Conservation (phyloP, 2,113 vertebrate genomes). For the Catharus bicknelli region DNA sequence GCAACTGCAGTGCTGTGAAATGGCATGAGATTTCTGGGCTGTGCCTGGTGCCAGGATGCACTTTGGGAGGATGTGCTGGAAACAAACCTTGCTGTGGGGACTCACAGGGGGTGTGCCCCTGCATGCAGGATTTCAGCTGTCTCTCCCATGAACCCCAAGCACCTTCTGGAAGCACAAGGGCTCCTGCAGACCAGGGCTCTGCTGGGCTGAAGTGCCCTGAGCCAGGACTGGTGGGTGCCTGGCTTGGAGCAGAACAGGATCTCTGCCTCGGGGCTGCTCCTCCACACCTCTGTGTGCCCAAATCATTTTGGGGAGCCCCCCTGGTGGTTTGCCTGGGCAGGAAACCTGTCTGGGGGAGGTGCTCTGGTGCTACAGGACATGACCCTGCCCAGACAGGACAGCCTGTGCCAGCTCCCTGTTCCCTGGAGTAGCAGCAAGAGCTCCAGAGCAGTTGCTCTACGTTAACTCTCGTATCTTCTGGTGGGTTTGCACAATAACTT, state of each 20-base stretch:
- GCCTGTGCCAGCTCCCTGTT: background rate
- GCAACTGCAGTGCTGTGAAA: background rate
- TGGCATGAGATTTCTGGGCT: accelerated
- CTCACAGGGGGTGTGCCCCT: background rate
- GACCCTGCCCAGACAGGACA: background rate
- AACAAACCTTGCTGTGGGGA: background rate
- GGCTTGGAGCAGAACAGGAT: background rate
- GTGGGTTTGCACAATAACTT: background rate
- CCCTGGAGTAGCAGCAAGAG: background rate
- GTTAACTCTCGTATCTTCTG: background rate
- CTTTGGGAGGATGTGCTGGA: background rate
- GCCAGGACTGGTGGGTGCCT: accelerated
- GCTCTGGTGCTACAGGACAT: accelerated
- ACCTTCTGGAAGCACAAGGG: background rate
- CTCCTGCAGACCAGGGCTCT: background rate
- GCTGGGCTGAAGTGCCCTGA: background rate
- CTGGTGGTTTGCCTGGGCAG: accelerated
- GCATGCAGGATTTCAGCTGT: accelerated
- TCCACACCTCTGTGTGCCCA: background rate
- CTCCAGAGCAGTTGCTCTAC: background rate
- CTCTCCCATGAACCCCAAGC: background rate
- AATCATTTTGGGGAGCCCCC: accelerated
- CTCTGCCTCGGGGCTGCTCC: background rate
- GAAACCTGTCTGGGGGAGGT: background rate
- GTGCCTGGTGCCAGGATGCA: accelerated